Evolutionary conservation across 2,113 vertebrate genomes (phyloP), one percentile per base, ranked within the genome.

Genomic region (Aramus guarauna): DNA sequence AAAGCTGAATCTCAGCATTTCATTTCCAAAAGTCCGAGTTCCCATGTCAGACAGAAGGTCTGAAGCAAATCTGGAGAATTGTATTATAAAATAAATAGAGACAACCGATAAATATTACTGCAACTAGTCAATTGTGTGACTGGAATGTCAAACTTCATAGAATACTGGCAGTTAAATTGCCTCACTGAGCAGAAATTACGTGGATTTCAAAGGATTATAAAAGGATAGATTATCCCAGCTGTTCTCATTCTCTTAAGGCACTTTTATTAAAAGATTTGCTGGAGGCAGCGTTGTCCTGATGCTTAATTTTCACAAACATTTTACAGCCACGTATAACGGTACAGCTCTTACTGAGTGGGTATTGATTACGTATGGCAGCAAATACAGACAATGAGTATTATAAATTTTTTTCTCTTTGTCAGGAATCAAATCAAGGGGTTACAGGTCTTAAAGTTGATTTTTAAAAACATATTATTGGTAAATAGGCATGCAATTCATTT

Each of bases 151-250:
- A 94, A 86, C 85, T 78, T 88, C 66, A 89, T 9, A 73, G 79
- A 91, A 67, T 32, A 60, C 20, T 62, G 56, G 63, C 90, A 90
- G 68, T 84, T 89, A 94, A 93, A 94, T 48, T 92, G 93, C 66
- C 76, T 77, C 47, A 58, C 64, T 86, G 73, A 96, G 80, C 67
- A 95, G 84, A 92, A 96, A 94, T 89, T 86, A 94, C 11, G 43
- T 52, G 80, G 92, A 94, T 95, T 86, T 94, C 72, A 90, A 92
- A 85, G 94, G 67, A 94, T 96, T 96, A 92, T 95, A 92, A 82
- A 93, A 86, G 55, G 58, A 97, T 82, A 87, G 94, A 95, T 84
- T 74, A 92, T 56, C 60, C 60, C 84, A 96, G 86, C 64, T 95
- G 68, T 75, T 94, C 56, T 71, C 68, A 67, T 75, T 94, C 73